Conservation (phyloP, 1,140 invertebrate species). For the Aphelenchoides fujianensis region DNA sequence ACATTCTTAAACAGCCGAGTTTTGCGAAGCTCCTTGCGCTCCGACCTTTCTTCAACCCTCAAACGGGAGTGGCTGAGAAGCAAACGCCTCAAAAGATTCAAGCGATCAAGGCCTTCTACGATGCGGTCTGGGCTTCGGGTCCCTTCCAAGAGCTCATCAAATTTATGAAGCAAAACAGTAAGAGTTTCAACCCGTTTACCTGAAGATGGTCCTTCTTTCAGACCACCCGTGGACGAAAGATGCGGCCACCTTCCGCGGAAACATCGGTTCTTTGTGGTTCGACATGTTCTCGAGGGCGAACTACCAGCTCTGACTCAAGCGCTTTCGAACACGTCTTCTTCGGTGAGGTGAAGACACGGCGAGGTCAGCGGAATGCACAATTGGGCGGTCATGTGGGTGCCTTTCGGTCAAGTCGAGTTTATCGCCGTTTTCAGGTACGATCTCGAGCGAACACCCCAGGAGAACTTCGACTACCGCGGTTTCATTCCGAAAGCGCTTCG, state of each 20-base stretch:
- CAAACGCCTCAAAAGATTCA: conserved; percentile 5
- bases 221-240: conserved; percentile 26
- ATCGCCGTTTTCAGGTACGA: conserved; percentile 65
- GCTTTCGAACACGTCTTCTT: conserved; percentile 32
- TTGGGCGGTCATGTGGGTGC: too few species aligned
- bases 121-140: conserved; percentile 11
- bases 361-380: conserved; percentile 73
- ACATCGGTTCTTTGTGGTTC: conserved; percentile 18
- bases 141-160: conserved; percentile 7
- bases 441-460: conserved; percentile 69
- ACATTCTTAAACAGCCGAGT: not conserved
- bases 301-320: conserved; percentile 16
- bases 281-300: conserved; percentile 24
- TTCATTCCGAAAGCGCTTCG: conserved; percentile 60
- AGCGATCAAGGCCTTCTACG: conserved; percentile 23
- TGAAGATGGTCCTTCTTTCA: not conserved
- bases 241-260: conserved; percentile 1
- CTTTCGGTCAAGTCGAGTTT: not conserved
- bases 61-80: conserved; percentile 12
- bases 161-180: conserved; percentile 7
- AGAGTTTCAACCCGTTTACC: not conserved
- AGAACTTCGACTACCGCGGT: conserved; percentile 74
- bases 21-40: conserved; percentile 12
- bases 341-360: conserved; percentile 24
- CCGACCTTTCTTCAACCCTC: conserved; percentile 11